A percentile compares a stretch with the other conserved stretches of the same genome.
phyloP scores from a whole-genome alignment of 2,113 vertebrate species.

The Poeciliopsis retropinna region DNA sequence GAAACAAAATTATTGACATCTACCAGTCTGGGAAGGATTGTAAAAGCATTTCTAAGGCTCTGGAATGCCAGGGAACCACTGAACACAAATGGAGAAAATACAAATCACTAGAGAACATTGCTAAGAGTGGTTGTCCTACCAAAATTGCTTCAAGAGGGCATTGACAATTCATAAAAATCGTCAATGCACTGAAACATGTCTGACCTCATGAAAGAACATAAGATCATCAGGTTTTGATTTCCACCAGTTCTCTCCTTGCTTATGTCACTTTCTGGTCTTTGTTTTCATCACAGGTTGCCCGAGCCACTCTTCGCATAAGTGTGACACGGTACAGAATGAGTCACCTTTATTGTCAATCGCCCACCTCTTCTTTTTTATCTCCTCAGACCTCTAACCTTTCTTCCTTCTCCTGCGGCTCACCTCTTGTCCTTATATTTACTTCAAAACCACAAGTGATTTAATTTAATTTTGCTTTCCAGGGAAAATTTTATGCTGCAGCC shows the following conservation, averaged over 20 bases:
- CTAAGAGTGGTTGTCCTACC: not conserved
- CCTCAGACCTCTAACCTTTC: not conserved
- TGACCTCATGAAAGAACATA: not conserved
- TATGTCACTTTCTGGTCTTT: slow-evolving; percentile 12
- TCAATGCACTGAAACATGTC: no score
- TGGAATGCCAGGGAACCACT: not conserved
- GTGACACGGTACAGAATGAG: not conserved
- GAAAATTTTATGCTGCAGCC: not conserved
- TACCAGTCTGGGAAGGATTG: not conserved
- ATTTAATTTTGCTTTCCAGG: not conserved
- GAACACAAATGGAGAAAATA: not conserved
- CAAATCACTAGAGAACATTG: not conserved
- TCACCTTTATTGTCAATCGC: slow-evolving; percentile 14
- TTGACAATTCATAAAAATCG: not conserved
- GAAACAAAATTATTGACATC: not conserved
- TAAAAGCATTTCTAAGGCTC: not conserved
- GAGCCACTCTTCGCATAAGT: not conserved
- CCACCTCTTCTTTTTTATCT: not conserved
- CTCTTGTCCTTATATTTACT: not conserved
- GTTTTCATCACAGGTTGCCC: slow-evolving; percentile 1
- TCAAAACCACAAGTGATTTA: not conserved
- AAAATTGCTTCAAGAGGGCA: not conserved
- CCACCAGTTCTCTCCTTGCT: not conserved
- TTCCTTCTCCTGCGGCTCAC: not conserved
- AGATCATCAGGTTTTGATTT: not conserved